Evolutionary conservation across 2,888 invertebrate genomes (phyloP).

Genomic region (Leistus spinibarbis): DNA sequence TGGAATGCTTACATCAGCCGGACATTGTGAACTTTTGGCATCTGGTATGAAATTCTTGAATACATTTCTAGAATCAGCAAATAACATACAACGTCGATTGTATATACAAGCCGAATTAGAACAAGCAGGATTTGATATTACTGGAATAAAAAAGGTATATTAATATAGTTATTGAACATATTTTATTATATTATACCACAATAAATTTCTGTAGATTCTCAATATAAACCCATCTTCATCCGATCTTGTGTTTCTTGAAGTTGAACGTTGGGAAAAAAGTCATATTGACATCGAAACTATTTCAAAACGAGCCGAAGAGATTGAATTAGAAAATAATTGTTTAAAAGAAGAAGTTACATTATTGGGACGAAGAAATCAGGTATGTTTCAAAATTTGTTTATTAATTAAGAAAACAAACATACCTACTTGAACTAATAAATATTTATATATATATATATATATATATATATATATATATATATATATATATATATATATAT

Average conservation of each 20-base stretch:
- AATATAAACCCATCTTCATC: constrained; percentile 67
- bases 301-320: constrained; percentile 71
- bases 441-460: neutral
- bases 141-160: constrained; percentile 64
- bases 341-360: constrained; percentile 71
- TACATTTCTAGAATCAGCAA: constrained; percentile 78
- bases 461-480: constrained; percentile 59
- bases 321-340: constrained; percentile 69
- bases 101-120: constrained; percentile 86
- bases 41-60: constrained; percentile 86
- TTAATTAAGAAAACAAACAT: too few relatives aligned
- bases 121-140: constrained; percentile 78
- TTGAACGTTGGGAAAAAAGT: constrained; percentile 77
- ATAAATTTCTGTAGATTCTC: constrained; percentile 61
- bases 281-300: constrained; percentile 81
- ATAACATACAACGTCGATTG: constrained; percentile 74
- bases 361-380: constrained; percentile 75
- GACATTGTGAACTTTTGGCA: constrained; percentile 73
- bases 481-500: neutral
- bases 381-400: constrained; percentile 50
- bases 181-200: neutral
- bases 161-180: neutral
- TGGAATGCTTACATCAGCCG: constrained; percentile 83
- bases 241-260: constrained; percentile 69
- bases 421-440: neutral